phyloP scores from a whole-genome alignment of 2,888 invertebrate species.

The Mermis nigrescens region DNA sequence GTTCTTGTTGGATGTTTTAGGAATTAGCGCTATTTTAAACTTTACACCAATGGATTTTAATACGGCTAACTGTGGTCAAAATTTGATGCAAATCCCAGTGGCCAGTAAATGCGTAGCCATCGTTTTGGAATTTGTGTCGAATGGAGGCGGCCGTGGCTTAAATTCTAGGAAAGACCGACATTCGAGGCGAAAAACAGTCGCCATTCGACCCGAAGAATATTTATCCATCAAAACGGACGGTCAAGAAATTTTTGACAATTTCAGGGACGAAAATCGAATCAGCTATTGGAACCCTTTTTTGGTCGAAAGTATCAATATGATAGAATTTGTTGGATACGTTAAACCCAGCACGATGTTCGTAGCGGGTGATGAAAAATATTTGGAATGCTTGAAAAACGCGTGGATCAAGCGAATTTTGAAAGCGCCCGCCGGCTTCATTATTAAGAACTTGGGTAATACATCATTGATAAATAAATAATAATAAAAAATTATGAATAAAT shows the following conservation, averaged over 20 bases:
- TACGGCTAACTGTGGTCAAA: no score
- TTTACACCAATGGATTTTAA: no score
- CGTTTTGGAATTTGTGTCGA: background rate
- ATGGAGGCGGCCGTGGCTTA: background rate
- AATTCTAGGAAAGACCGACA: no score
- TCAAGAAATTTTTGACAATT: background rate
- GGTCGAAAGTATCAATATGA: constrained; percentile 47
- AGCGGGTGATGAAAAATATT: constrained; percentile 61
- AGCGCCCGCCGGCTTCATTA: constrained; percentile 72
- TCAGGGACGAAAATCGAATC: constrained; percentile 55
- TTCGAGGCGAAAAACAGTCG: no score
- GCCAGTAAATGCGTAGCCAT: constrained; percentile 8
- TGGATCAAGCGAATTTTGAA: constrained; percentile 77
- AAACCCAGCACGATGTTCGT: constrained; percentile 72
- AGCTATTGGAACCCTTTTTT: constrained; percentile 84
- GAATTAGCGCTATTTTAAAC: no score
- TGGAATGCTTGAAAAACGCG: constrained; percentile 66
- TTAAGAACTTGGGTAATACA: constrained; percentile 67
- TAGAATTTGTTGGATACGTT: constrained; percentile 72
- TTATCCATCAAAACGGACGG: background rate
- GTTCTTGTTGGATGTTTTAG: no score
- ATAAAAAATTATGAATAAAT: no score
- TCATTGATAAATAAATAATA: no score
- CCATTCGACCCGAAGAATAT: no score
- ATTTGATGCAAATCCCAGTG: background rate